Evolutionary conservation across 2,797 vertebrate genomes (phyloP).

Genomic region (Psittacula derbiana): DNA sequence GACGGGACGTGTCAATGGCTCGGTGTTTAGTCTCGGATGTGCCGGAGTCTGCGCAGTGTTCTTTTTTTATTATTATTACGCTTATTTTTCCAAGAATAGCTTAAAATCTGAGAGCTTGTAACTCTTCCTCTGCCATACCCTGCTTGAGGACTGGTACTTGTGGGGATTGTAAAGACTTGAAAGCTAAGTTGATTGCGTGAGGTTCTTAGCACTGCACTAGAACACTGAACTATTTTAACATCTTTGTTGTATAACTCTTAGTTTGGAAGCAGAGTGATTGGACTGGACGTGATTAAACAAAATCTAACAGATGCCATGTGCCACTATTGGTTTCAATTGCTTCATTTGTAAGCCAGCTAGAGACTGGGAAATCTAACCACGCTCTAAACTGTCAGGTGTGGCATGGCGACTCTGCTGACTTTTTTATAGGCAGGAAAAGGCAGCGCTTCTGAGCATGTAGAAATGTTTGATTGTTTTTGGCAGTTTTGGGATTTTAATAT

Average conservation of each 20-base stretch:
- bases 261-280: background rate
- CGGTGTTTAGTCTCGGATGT: background rate
- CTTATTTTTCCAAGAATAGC: background rate
- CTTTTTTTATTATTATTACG: accelerated
- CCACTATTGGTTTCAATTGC: background rate
- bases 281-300: background rate
- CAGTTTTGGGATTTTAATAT: background rate
- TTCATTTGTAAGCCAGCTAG: background rate
- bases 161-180: accelerated
- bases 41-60: background rate
- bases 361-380: background rate
- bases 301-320: background rate
- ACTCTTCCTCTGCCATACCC: accelerated
- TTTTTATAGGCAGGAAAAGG: background rate
- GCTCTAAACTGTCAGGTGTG: accelerated
- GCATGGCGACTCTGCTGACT: background rate
- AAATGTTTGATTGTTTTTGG: background rate
- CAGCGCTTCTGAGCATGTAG: background rate
- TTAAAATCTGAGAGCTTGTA: background rate
- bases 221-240: background rate
- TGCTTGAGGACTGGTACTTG: accelerated
- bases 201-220: background rate
- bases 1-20: background rate
- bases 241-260: background rate
- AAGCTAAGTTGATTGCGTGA: background rate